Base-by-base conservation (phyloP, 2,888 invertebrate genomes). In the Himalopsyche kuldschensis region DNA sequence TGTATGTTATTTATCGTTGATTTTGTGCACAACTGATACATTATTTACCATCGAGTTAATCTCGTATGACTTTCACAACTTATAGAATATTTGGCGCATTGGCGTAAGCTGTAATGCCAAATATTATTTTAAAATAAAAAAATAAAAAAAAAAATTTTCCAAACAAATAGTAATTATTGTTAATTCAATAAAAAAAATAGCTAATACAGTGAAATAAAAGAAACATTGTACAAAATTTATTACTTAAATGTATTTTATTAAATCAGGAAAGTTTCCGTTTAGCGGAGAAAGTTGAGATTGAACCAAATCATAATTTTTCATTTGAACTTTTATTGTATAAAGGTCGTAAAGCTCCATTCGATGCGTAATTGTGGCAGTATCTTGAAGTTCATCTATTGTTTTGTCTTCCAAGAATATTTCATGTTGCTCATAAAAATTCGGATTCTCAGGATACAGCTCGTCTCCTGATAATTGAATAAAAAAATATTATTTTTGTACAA, bases 391-490 rank as follows among this genome's bases (percentile, higher is more conserved):
- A 15, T 88, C 88, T 4, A 89, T 87, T 15, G 88, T 88, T 63
- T 88, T 86, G 5, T 88, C 86, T 1, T 88, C 88, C 0, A 88
- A 87, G 77, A 87, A 81, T 76, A 87, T 83, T 31, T 86, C 80
- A 69, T 87, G 81, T 75, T 86, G 84, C 80, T 80, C 84, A 15
- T 82, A 48, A 17, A 86, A 87, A 15, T 90, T 89, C 0, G 90
- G 89, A 85, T 89, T 86, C 46, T 87, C 84, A 6, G 92, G 92
- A 88, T 92, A 92, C 31, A 89, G 87, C 84, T 90, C 91, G 87
- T 93, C 92, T 6, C 94, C 94, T 92, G 88, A 85, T 91, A 91
- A 35, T 76, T 4, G 24, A 32, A 76, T 30, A 1, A 2, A 31
- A 76, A 31, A 31, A 31, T 11, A 76, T 35, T 32, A 76, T 8